Conservation (phyloP, 2,888 invertebrate genomes). For the Megalurothrips usitatus region DNA sequence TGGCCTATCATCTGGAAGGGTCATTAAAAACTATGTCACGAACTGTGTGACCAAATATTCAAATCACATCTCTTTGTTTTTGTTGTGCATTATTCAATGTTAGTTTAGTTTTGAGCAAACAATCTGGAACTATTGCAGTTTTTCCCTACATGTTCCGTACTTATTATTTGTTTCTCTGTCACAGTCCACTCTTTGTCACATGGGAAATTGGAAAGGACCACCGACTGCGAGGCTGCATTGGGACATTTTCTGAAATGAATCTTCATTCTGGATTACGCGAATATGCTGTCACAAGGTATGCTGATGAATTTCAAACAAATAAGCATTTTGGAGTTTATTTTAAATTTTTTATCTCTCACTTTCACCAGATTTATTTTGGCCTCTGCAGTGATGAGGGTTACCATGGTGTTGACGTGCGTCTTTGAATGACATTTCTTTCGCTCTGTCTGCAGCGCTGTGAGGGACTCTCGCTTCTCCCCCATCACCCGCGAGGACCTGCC, state of each 20-base stretch:
- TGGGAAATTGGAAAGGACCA: slow-evolving; percentile 98
- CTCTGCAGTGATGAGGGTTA: no score
- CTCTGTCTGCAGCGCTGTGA: slow-evolving; percentile 79
- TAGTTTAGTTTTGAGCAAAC: neutral
- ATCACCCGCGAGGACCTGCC: slow-evolving; percentile 91
- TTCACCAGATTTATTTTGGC: no score
- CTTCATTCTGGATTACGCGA: slow-evolving; percentile 91
- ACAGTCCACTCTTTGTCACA: slow-evolving; percentile 95
- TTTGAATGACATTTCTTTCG: no score
- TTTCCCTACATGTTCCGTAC: slow-evolving; percentile 39
- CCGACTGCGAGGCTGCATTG: slow-evolving; percentile 95
- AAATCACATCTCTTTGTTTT: neutral
- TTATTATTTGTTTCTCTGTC: slow-evolving; percentile 33
- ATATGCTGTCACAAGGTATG: slow-evolving; percentile 85
- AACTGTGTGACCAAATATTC: neutral
- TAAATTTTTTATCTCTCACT: no score
- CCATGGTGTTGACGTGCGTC: neutral
- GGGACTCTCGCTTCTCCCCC: slow-evolving; percentile 95
- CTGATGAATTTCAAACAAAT: neutral
- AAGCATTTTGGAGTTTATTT: no score
- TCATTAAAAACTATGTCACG: no score
- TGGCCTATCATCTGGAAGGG: no score
- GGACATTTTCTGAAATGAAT: slow-evolving; percentile 96
- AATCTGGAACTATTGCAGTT: no score
- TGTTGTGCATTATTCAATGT: neutral